These are phyloP conservation scores for Sinodicranocentrus sp. DNA, from an alignment of 2,888 invertebrate genomes.

Conservation along the genomic window DNA sequence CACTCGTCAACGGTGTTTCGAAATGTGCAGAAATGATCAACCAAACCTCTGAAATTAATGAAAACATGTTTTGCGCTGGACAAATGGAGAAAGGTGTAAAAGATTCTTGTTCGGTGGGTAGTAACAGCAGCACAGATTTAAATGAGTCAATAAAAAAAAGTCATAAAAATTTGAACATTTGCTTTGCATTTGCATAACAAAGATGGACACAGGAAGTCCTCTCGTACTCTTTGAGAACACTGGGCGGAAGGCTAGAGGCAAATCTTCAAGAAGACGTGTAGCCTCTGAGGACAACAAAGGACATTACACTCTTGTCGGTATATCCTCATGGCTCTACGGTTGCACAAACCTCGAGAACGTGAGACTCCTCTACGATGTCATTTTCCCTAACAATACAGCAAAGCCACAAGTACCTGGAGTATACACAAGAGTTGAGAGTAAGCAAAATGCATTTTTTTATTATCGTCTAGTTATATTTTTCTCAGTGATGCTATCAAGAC, in stretches of 20 bases:
- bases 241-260: not conserved
- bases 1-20: conserved; percentile 33
- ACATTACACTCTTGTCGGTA: conserved; percentile 63
- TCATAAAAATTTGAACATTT: conserved; percentile 6
- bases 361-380: conserved; percentile 54
- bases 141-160: not conserved
- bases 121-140: not conserved
- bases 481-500: too few species aligned
- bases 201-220: conserved; percentile 72
- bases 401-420: conserved; percentile 69
- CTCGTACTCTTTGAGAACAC: conserved; percentile 57
- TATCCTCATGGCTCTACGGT: conserved; percentile 71
- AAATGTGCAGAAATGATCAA: conserved; percentile 32
- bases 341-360: conserved; percentile 54
- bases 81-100: conserved; percentile 44
- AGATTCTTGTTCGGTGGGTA: conserved; percentile 63
- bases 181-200: not conserved
- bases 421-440: conserved; percentile 62
- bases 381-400: conserved; percentile 50
- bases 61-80: conserved; percentile 71
- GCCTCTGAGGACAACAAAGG: conserved; percentile 23
- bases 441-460: conserved; percentile 23
- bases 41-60: conserved; percentile 49
- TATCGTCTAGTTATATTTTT: too few species aligned
- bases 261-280: not conserved